These are phyloP conservation scores for Orthonychiurus folsomi DNA, from an alignment of 2,888 invertebrate species.

Conservation along the genomic window DNA sequence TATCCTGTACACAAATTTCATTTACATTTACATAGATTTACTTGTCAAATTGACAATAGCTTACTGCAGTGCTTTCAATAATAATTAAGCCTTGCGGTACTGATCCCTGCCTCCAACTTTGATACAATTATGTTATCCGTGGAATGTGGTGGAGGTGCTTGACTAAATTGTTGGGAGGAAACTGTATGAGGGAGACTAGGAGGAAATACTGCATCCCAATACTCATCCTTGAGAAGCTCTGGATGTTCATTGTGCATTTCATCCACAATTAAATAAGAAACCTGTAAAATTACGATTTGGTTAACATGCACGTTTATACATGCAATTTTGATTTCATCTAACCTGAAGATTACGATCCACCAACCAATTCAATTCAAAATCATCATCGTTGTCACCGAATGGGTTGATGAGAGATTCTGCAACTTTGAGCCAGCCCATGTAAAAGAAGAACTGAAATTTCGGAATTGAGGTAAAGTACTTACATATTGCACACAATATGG, in stretches of 20 bases:
- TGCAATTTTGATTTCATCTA: too few relatives aligned
- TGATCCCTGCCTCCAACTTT: slow-evolving; percentile 50
- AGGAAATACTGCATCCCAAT: slow-evolving; percentile 85
- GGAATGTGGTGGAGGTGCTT: slow-evolving; percentile 77
- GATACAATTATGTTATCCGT: slow-evolving; percentile 74
- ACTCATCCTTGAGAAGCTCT: slow-evolving; percentile 75
- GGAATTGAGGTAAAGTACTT: background rate
- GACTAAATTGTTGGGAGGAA: slow-evolving; percentile 70
- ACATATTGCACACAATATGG: too few relatives aligned
- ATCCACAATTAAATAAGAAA: slow-evolving; percentile 83
- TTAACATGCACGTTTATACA: too few relatives aligned
- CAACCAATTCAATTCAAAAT: slow-evolving; percentile 85
- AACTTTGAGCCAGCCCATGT: slow-evolving; percentile 83
- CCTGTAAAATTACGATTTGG: slow-evolving; percentile 49
- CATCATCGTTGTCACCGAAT: slow-evolving; percentile 84
- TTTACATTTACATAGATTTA: too few relatives aligned
- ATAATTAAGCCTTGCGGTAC: too few relatives aligned
- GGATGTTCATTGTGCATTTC: slow-evolving; percentile 92
- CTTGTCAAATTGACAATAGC: too few relatives aligned
- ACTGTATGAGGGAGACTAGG: slow-evolving; percentile 77
- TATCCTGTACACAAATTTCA: too few relatives aligned
- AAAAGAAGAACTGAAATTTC: slow-evolving; percentile 30
- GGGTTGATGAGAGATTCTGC: slow-evolving; percentile 82
- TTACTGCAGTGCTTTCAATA: background rate
- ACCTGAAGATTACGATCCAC: slow-evolving; percentile 81